Conservation (phyloP, 2,888 invertebrate genomes). For the Phortica magna region DNA sequence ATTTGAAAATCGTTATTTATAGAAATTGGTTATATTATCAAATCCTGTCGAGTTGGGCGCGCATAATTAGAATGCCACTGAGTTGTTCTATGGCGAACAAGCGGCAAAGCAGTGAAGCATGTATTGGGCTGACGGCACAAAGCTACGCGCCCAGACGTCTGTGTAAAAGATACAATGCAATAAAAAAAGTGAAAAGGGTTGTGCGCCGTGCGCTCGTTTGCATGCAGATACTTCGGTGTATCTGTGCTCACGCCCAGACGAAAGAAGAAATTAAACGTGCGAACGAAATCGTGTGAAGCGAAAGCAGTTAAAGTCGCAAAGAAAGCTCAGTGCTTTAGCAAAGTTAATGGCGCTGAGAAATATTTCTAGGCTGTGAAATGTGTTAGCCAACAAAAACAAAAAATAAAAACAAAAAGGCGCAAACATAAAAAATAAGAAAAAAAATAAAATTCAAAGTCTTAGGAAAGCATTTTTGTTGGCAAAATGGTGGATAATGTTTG, state of each 20-base stretch:
- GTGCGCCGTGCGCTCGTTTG: neutral
- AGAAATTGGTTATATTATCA: neutral
- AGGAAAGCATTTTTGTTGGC: neutral
- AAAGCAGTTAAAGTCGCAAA: too few species aligned
- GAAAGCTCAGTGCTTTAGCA: conserved; percentile 13
- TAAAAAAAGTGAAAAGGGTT: conserved; percentile 2
- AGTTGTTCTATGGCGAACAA: too few species aligned
- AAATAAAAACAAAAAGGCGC: neutral
- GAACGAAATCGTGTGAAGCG: neutral
- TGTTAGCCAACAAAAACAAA: too few species aligned
- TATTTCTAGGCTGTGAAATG: neutral
- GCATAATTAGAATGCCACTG: too few species aligned
- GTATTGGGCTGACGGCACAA: too few species aligned
- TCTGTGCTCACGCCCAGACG: neutral
- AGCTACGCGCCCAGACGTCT: too few species aligned
- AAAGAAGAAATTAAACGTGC: conserved; percentile 22
- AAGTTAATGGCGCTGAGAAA: conserved; percentile 22
- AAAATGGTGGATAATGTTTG: neutral
- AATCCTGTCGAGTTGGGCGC: too few species aligned
- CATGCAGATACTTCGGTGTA: neutral
- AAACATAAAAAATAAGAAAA: neutral
- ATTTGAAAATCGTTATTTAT: neutral
- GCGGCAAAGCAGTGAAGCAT: too few species aligned
- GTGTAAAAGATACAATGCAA: too few species aligned
- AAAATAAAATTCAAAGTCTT: too few species aligned